A percentile compares a stretch with the other conserved stretches of the same genome.
Conservation (phyloP, 2,888 invertebrate genomes). For the Lutraria lutraria region DNA sequence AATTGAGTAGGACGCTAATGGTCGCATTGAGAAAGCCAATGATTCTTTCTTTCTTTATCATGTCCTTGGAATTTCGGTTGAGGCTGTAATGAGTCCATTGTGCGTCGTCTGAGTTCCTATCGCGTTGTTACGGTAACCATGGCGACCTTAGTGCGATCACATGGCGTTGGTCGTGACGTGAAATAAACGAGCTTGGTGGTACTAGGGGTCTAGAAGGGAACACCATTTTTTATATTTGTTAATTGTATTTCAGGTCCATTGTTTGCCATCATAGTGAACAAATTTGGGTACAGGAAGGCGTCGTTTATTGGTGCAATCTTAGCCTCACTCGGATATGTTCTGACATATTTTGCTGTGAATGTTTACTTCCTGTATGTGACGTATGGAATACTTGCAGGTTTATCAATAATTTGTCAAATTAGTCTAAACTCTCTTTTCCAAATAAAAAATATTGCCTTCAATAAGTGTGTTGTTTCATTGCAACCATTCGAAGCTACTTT, state of each 20-base stretch:
- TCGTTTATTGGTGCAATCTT: conserved; percentile 39
- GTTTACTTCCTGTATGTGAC: conserved; percentile 50
- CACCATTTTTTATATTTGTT: neutral
- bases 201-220: too few species aligned
- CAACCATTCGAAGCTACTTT: neutral
- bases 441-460: neutral
- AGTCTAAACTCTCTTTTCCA: neutral
- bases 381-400: conserved; percentile 54
- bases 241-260: conserved; percentile 45
- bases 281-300: conserved; percentile 36
- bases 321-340: conserved; percentile 28
- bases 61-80: too few species aligned
- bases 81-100: too few species aligned
- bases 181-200: too few species aligned
- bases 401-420: neutral
- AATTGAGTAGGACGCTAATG: too few species aligned
- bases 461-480: neutral
- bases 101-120: too few species aligned
- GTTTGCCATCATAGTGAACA: conserved; percentile 54
- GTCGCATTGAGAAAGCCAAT: too few species aligned
- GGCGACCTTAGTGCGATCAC: too few species aligned
- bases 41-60: too few species aligned
- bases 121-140: too few species aligned
- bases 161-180: too few species aligned
- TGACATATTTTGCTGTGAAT: conserved; percentile 37